phyloP scores from a whole-genome alignment of 1,140 invertebrate genomes.

The Micrasema minimum region DNA sequence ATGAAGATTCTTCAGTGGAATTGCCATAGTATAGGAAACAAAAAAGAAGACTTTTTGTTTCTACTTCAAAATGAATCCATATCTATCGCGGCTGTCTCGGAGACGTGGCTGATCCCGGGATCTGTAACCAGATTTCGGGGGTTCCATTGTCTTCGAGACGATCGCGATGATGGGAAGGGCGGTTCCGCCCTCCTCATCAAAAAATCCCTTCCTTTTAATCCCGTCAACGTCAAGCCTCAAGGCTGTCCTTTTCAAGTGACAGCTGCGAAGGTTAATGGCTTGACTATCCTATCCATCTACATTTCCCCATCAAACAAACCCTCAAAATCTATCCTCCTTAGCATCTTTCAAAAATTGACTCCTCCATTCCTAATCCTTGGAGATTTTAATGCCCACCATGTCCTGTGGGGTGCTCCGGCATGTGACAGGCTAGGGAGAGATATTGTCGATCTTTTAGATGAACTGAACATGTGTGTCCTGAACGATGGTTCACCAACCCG shows the following conservation, averaged over 20 bases:
- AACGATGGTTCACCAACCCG: constrained; percentile 3
- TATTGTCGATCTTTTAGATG: background rate
- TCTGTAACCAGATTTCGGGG: background rate
- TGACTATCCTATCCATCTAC: too few species aligned
- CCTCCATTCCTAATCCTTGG: background rate
- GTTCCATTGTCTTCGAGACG: background rate
- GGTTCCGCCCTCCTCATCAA: background rate
- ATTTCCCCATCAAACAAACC: background rate
- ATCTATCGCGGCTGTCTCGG: background rate
- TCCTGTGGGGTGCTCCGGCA: background rate
- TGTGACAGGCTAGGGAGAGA: constrained; percentile 1
- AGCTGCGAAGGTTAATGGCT: background rate
- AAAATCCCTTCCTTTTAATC: background rate
- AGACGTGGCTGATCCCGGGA: background rate
- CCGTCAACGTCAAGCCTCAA: background rate
- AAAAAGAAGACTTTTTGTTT: background rate
- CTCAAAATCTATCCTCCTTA: background rate
- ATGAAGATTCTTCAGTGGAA: constrained; percentile 10
- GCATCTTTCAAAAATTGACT: background rate
- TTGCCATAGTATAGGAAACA: too few species aligned
- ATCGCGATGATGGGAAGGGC: background rate
- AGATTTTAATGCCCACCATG: constrained; percentile 11
- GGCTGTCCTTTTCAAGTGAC: constrained; percentile 6
- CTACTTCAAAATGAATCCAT: background rate
- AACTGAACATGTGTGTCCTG: background rate